Evolutionary conservation across 2,888 invertebrate genomes (phyloP).

Genomic region (Hydrotaea diabolus): DNA sequence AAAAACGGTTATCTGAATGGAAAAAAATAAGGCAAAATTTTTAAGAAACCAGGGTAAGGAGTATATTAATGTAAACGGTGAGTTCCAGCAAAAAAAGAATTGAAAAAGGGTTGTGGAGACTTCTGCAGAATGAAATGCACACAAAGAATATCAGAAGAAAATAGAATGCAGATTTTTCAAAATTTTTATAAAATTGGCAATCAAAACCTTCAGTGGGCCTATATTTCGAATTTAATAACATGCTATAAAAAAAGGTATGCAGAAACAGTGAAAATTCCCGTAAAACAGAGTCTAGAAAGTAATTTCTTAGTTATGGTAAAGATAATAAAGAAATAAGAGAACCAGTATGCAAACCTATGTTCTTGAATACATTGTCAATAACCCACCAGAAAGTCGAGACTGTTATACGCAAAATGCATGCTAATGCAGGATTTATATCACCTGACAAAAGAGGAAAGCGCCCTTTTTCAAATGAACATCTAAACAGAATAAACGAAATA

Average conservation of each 20-base stretch:
- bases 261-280: slow-evolving; percentile 53
- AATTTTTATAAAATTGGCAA: slow-evolving; percentile 39
- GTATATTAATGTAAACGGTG: slow-evolving; percentile 45
- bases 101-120: too few species aligned
- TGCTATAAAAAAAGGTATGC: slow-evolving; percentile 48
- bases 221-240: slow-evolving; percentile 46
- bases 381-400: too few species aligned
- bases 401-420: too few species aligned
- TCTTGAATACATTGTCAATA: slow-evolving; percentile 15
- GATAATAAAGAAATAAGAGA: slow-evolving; percentile 55
- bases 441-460: too few species aligned
- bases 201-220: too few species aligned
- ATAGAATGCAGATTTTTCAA: slow-evolving; percentile 54
- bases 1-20: slow-evolving; percentile 40
- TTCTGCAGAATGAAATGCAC: slow-evolving; percentile 42
- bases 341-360: slow-evolving; percentile 58
- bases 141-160: slow-evolving; percentile 54
- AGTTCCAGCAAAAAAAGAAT: slow-evolving; percentile 44
- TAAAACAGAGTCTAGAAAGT: too few species aligned
- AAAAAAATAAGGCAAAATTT: slow-evolving; percentile 44
- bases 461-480: too few species aligned
- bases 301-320: slow-evolving; percentile 24
- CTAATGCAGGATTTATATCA: too few species aligned
- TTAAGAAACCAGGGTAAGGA: slow-evolving; percentile 50
- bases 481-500: slow-evolving; percentile 32